phyloP scores from a whole-genome alignment of 2,113 vertebrate genomes.

The Thymallus thymallus region DNA sequence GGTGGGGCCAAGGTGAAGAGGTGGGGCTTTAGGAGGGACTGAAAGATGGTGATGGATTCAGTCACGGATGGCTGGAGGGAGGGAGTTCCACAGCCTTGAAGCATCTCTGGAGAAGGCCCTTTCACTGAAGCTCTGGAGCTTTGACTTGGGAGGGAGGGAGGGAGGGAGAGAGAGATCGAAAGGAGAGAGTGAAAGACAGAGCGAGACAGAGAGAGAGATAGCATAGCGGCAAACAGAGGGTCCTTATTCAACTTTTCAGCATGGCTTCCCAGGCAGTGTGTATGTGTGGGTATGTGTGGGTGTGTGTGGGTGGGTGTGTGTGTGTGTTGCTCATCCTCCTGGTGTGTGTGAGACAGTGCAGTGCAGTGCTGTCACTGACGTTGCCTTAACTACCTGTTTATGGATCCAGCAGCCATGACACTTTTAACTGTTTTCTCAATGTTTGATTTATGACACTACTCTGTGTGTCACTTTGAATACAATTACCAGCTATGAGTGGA shows the following conservation, averaged over 20 bases:
- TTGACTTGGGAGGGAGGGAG: background rate
- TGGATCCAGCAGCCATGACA: slow-evolving; percentile 47
- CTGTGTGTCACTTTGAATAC: slow-evolving; percentile 63
- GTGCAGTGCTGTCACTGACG: slow-evolving; percentile 2
- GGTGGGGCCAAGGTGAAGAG: too few species aligned
- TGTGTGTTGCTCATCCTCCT: too few species aligned
- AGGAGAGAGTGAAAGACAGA: background rate
- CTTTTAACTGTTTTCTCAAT: slow-evolving; percentile 44
- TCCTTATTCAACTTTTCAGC: background rate
- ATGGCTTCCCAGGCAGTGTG: background rate
- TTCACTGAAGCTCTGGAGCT: too few species aligned
- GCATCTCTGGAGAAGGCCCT: too few species aligned
- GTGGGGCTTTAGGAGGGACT: too few species aligned
- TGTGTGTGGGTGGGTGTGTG: background rate
- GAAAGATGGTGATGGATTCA: too few species aligned
- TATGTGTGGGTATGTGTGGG: slow-evolving; percentile 4
- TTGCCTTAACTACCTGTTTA: slow-evolving; percentile 62
- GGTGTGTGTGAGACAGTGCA: too few species aligned
- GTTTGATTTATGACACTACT: slow-evolving; percentile 68
- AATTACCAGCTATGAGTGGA: slow-evolving; percentile 72
- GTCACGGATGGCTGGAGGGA: too few species aligned
- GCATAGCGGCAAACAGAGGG: background rate
- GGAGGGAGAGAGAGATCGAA: too few species aligned
- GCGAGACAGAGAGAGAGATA: background rate
- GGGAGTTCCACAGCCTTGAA: too few species aligned